Percentiles rank a stretch among this genome's conserved stretches.
Evolutionary conservation across 1,140 invertebrate species (phyloP).

Genomic region (Sycophila sp.): DNA sequence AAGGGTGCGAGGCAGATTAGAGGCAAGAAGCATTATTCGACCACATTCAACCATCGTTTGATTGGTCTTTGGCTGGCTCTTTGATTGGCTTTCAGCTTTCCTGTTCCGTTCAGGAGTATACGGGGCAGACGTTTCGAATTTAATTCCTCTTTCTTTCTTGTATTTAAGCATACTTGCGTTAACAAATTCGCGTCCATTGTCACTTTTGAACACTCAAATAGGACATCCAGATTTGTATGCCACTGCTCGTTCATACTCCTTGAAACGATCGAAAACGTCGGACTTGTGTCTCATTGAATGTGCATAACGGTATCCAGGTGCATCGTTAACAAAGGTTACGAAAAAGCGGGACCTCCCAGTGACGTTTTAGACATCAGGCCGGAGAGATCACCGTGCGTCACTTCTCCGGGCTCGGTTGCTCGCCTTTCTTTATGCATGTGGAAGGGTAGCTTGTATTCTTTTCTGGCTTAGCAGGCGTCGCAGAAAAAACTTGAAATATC

Average conservation of each 20-base stretch:
- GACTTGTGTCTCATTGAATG: conserved; percentile 35
- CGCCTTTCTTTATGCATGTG: not conserved
- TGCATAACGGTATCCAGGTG: not conserved
- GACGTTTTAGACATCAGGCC: conserved; percentile 24
- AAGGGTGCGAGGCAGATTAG: not conserved
- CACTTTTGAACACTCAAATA: not conserved
- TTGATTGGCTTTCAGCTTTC: not conserved
- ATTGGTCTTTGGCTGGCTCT: too few species aligned
- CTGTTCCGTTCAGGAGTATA: not conserved
- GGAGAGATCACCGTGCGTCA: conserved; percentile 21
- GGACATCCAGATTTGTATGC: conserved; percentile 19
- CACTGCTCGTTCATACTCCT: conserved; percentile 4
- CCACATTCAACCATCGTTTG: not conserved
- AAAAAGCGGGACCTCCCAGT: conserved; percentile 2
- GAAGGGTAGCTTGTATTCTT: conserved; percentile 25
- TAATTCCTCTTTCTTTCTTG: not conserved
- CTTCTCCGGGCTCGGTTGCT: conserved; percentile 6
- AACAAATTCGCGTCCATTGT: not conserved
- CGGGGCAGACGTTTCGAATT: not conserved
- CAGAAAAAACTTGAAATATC: conserved; percentile 26
- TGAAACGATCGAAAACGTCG: conserved; percentile 15
- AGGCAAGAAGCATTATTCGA: not conserved
- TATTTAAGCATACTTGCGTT: not conserved
- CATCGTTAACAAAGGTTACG: conserved; percentile 20
- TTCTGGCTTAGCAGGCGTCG: not conserved